Conservation (phyloP, 2,797 vertebrate species). For the Acipenser ruthenus region DNA sequence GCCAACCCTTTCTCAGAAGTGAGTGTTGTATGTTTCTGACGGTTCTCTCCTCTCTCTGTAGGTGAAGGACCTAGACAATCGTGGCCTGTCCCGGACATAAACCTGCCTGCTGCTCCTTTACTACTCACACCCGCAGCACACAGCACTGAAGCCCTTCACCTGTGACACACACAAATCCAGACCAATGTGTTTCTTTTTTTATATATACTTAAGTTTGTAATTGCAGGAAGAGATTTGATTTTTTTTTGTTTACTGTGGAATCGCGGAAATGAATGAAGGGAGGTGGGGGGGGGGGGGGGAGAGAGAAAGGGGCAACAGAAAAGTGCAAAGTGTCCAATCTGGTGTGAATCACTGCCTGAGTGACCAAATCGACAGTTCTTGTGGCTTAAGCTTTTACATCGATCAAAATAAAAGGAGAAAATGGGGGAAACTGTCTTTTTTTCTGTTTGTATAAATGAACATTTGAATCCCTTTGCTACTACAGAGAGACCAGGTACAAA, state of each 20-base stretch:
- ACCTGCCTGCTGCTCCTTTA: slow-evolving; percentile 15
- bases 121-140: slow-evolving; percentile 34
- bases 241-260: slow-evolving; percentile 34
- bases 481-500: no score
- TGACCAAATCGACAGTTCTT: slow-evolving; percentile 55
- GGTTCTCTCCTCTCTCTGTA: slow-evolving; percentile 31
- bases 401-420: slow-evolving; percentile 61
- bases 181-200: slow-evolving; percentile 52
- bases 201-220: slow-evolving; percentile 71
- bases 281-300: slow-evolving; percentile 44
- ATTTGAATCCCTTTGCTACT: no score
- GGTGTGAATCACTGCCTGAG: slow-evolving; percentile 45
- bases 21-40: background rate
- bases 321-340: slow-evolving; percentile 46
- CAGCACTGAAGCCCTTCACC: slow-evolving; percentile 76
- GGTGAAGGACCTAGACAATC: slow-evolving; percentile 97
- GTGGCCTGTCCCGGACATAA: slow-evolving; percentile 92
- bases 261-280: slow-evolving; percentile 16
- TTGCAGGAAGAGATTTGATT: slow-evolving; percentile 52
- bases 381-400: slow-evolving; percentile 58
- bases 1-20: no score
- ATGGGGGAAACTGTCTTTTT: slow-evolving; percentile 12
- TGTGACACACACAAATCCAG: slow-evolving; percentile 56
- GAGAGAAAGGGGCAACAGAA: slow-evolving; percentile 38
- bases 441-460: background rate